Percentiles rank a stretch among this genome's conserved stretches.
Evolutionary conservation across 2,888 invertebrate genomes (phyloP).

Genomic region (Phyllotreta cruciferae): DNA sequence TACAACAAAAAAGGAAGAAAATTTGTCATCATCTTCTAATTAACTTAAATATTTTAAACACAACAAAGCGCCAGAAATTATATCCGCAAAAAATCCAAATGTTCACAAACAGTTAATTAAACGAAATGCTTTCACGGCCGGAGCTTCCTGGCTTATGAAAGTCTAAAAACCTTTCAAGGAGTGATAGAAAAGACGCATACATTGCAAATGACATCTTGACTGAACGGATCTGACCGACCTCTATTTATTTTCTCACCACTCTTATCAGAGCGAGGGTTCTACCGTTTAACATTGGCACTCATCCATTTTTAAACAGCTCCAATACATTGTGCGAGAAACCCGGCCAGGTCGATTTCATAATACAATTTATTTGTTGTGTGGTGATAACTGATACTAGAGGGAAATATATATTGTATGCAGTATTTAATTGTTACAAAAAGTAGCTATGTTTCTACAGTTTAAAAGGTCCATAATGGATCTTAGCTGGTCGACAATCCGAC

Average conservation of each 20-base stretch:
- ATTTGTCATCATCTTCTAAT: no score
- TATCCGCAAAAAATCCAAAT: no score
- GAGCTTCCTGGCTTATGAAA: slow-evolving; percentile 29
- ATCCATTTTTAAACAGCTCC: slow-evolving; percentile 53
- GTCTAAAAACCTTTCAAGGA: slow-evolving; percentile 25
- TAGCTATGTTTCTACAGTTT: no score
- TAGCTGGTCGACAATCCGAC: no score
- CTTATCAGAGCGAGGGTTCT: slow-evolving; percentile 55
- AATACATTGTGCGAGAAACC: slow-evolving; percentile 34
- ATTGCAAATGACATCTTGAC: slow-evolving; percentile 55
- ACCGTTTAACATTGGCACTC: slow-evolving; percentile 50
- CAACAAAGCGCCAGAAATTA: no score
- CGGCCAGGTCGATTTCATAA: neutral
- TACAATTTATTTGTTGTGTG: neutral
- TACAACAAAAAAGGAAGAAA: no score
- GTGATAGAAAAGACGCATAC: slow-evolving; percentile 46
- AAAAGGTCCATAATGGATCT: no score
- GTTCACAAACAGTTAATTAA: slow-evolving; percentile 14
- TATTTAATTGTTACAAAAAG: no score
- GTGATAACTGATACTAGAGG: neutral
- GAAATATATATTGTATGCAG: neutral
- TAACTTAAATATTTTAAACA: no score
- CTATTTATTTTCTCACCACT: slow-evolving; percentile 49
- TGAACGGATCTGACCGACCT: slow-evolving; percentile 43
- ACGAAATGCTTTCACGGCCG: slow-evolving; percentile 12